Base-by-base conservation (phyloP, 1,140 invertebrate species). In the Polypedilum vanderplanki region DNA sequence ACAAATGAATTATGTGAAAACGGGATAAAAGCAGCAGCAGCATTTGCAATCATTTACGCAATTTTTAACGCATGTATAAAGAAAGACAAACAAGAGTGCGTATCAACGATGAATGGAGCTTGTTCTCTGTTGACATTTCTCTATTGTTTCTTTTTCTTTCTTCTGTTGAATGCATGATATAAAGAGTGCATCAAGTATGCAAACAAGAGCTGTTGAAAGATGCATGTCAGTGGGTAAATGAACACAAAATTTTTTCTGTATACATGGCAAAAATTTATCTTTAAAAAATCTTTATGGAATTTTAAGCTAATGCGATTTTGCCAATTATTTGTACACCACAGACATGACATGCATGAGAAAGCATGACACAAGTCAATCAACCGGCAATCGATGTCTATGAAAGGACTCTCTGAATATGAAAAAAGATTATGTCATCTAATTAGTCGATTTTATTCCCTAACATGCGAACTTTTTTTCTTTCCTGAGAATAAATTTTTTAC, bases 31-130 rank as follows among this genome's bases (percentile, higher is more conserved):
- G 46, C 46, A 57, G 12, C n/a, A n/a, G 46, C 46, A 57, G 12
- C n/a, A n/a, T n/a, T n/a, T 57, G 46, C 12, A 57, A 57, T 70
- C 1, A 70, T 70, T n/a, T 70, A 70, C 65, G 65, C 65, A 70
- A 70, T 22, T 70, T 67, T 18, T 4, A 70, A 70, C 65, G 65
- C 65, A 70, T 57, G 12, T n/a, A 57, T 12, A 12, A 57, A 57
- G 46, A 57, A 57, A 57, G 8, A 57, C 12, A n/a, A 12, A 57
- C 46, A n/a, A n/a, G 1, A 57, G 12, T 12, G 46, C 46, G n/a
- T 57, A n/a, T 57, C 9, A 15, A 57, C 3, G n/a, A 57, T 57
- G 46, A 57, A 33, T n/a, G 46, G n/a, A 57, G n/a, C 12, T n/a
- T n/a, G n/a, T n/a, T 57, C n/a, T 57, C 9, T 57, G 46, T 57